A percentile compares a stretch with the other conserved stretches of the same genome.
Conservation (phyloP, 2,888 invertebrate species). For the Tachina grossa region DNA sequence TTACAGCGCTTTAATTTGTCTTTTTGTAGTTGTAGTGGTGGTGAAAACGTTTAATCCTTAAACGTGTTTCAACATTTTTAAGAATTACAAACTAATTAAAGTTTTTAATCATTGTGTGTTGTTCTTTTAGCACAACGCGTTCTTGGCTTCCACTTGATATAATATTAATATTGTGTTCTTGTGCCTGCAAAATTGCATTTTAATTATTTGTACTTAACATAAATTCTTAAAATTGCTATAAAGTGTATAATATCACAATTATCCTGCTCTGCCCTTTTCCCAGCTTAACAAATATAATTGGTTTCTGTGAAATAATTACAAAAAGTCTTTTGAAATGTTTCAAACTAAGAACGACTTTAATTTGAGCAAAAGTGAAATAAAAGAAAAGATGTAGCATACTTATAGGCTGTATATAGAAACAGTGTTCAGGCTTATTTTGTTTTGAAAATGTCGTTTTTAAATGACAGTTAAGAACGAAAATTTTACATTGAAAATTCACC, state of each 20-base stretch:
- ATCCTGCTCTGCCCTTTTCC: no score
- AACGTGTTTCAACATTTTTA: conserved; percentile 47
- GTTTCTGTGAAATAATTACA: no score
- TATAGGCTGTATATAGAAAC: not conserved
- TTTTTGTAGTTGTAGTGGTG: not conserved
- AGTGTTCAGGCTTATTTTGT: no score
- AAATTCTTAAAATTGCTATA: not conserved
- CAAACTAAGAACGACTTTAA: not conserved
- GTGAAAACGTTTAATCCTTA: conserved; percentile 18
- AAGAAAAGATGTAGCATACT: not conserved
- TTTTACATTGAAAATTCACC: no score
- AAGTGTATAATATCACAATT: not conserved
- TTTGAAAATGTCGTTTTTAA: no score
- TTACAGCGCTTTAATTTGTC: not conserved
- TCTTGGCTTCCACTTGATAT: not conserved
- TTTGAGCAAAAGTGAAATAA: not conserved
- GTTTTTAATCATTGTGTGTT: conserved; percentile 35
- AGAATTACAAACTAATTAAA: conserved; percentile 65
- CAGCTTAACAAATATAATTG: no score
- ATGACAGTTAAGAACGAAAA: no score
- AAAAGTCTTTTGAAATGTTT: not conserved
- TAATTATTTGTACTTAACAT: conserved; percentile 10
- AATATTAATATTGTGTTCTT: not conserved
- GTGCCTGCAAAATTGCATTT: conserved; percentile 44
- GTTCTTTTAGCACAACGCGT: not conserved